Percentiles rank a stretch among this genome's conserved stretches.
These are phyloP conservation scores for Orthonevra nobilis DNA, from an alignment of 2,888 invertebrate genomes.

Conservation along the genomic window DNA sequence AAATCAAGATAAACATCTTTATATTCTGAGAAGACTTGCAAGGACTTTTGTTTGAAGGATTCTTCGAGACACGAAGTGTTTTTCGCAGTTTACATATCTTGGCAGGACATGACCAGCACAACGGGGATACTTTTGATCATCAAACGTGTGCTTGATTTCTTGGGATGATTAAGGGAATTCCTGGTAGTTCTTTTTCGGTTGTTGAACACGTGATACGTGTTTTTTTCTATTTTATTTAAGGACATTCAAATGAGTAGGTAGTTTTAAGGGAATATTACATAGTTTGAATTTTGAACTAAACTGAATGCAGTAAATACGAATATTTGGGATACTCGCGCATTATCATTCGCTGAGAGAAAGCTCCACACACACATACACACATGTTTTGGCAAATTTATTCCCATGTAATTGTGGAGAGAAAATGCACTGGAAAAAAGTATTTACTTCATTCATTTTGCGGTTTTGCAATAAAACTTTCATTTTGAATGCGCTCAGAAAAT, in stretches of 20 bases:
- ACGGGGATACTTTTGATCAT: slow-evolving; percentile 32
- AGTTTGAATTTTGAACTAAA: slow-evolving; percentile 1
- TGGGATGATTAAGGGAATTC: neutral
- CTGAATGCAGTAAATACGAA: too few relatives aligned
- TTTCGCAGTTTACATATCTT: slow-evolving; percentile 40
- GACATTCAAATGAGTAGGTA: too few relatives aligned
- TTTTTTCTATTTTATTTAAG: neutral
- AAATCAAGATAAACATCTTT: slow-evolving; percentile 65
- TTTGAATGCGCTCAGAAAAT: too few relatives aligned
- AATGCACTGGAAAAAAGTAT: slow-evolving; percentile 56
- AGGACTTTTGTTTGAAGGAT: slow-evolving; percentile 24
- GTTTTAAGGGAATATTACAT: too few relatives aligned
- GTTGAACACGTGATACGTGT: slow-evolving; percentile 16
- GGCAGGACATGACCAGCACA: slow-evolving; percentile 64
- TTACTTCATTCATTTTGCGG: too few relatives aligned
- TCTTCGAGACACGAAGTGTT: slow-evolving; percentile 35
- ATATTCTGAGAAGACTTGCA: neutral
- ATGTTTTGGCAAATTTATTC: slow-evolving; percentile 23
- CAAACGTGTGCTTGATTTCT: slow-evolving; percentile 43
- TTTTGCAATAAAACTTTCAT: too few relatives aligned
- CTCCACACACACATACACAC: slow-evolving; percentile 35
- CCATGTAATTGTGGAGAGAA: slow-evolving; percentile 41
- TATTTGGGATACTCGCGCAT: slow-evolving; percentile 46
- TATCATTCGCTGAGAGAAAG: slow-evolving; percentile 36
- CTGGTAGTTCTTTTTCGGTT: slow-evolving; percentile 28